Evolutionary conservation across 1,140 invertebrate species (phyloP), one percentile per base, ranked within the genome.

Genomic region (Heliconius nattereri): DNA sequence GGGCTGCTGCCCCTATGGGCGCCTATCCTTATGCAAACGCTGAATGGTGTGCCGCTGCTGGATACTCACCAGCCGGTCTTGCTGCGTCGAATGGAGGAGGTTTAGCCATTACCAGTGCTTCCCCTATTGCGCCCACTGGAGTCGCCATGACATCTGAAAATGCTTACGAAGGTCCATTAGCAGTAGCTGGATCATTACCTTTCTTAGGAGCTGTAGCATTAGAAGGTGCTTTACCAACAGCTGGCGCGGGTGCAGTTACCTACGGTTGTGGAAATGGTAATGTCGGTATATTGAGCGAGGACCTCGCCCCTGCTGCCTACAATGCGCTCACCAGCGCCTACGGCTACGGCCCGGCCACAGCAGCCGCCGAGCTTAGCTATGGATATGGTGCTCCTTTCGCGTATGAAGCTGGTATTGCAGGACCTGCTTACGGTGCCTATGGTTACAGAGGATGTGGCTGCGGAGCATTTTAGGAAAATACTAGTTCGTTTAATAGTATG

Each of bases 71-170:
- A 54, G 40, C 83, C 74, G 9, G 54, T 71, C 37, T 76, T 11
- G 19, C 60, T 20, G 70, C 70, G 3, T 79, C 85, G n/a, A 84
- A 79, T 35, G 83, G 89, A 16, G 86, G 88, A 13, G 80, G 83
- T 40, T 83, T 91, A 3, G 45, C 78, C 49, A 83, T 89, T 1
- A 85, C 81, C 5, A 85, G 84, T 60, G 54, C 73, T 9, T 88
- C 86, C 3, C 81, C 87, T 0, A 79, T 85, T 1, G 73, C 87
- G 13, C 82, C 85, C 2, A 85, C 73, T 20, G 90, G 89, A 1
- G 40, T 90, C 5, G 78, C 83, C 3, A 75, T 90, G 16, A 77
- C 82, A 23, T 89, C 87, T 45, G 88, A 90, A 72, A 89, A 89
- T 52, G 54, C 71, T 0, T 83, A 82, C 45, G 88, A 89, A 79